phyloP scores from a whole-genome alignment of 2,113 vertebrate genomes.

The Donacobius atricapilla region DNA sequence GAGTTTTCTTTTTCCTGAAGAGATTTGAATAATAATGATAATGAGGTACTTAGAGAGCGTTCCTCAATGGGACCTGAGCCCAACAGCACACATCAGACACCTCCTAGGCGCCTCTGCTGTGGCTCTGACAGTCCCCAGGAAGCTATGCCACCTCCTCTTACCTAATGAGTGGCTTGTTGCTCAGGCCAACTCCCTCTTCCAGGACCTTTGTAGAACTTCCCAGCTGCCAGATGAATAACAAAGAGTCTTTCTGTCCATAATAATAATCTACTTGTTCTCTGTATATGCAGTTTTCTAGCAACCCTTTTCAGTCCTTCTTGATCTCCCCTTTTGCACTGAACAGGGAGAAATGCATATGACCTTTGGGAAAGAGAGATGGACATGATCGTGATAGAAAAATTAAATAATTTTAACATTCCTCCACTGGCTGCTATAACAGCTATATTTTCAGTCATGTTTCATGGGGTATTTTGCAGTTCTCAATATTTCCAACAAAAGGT shows the following conservation, averaged over 20 bases:
- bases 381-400: neutral
- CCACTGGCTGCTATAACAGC: neutral
- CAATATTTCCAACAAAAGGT: neutral
- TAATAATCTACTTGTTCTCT: neutral
- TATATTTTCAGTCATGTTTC: neutral
- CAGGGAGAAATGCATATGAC: neutral
- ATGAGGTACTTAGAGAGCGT: neutral
- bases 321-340: neutral
- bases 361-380: neutral
- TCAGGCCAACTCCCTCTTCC: neutral
- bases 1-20: neutral
- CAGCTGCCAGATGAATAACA: neutral
- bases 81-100: neutral
- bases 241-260: neutral
- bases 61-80: neutral
- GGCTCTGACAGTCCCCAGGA: fast-evolving
- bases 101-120: neutral
- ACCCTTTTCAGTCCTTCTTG: neutral
- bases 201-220: neutral
- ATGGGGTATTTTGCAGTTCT: neutral
- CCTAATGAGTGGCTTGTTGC: neutral
- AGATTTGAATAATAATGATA: neutral
- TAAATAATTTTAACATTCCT: neutral
- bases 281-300: neutral
- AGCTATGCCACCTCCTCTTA: neutral